Evolutionary conservation across 2,113 vertebrate species (phyloP), one percentile per base, ranked within the genome.

Genomic region (Mus musculus): DNA sequence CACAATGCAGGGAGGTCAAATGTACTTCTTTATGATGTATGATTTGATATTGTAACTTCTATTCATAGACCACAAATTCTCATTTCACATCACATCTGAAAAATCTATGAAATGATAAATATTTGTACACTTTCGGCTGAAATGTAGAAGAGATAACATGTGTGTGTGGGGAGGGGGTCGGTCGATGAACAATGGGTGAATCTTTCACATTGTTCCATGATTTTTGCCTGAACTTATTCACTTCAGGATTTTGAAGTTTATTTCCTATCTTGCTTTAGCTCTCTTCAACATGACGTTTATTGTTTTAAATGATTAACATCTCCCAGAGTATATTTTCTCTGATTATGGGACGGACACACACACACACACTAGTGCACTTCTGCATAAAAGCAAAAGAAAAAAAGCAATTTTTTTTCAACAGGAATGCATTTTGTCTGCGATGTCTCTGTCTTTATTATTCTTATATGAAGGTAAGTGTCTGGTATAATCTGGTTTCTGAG

Each of bases 1-100:
- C 65, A 17, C 33, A 89, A 71, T 0, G 52, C 0, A 30, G 3
- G 42, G 22, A 17, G 17, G 2, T 16, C 36, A 0, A 9, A 54
- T 2, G 5, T 78, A 2, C 5, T 69, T 86, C 5, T 28, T 63
- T 73, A 80, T 20, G 8, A 0, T 22, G 3, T 42, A 20, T 56
- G 39, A n/a, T 9, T 22, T 46, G 3, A 13, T 90, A 78, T 4
- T 92, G 90, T 20, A 54, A 30, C 30, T 82, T 82, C 6, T 28
- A 46, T 24, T 85, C 20, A 36, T n/a, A 78, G 12, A 24, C 33
- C 9, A 33, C 10, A 26, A 16, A 10, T 52, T 77, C n/a, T 82
- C 42, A 52, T 65, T 85, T 86, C 16, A n/a, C 16, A 3, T 9
- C 8, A 54, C 14, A 17, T 30, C 3, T 54, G 24, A 65, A 20